phyloP scores from a whole-genome alignment of 2,113 vertebrate species.

The Rafetus swinhoei region DNA sequence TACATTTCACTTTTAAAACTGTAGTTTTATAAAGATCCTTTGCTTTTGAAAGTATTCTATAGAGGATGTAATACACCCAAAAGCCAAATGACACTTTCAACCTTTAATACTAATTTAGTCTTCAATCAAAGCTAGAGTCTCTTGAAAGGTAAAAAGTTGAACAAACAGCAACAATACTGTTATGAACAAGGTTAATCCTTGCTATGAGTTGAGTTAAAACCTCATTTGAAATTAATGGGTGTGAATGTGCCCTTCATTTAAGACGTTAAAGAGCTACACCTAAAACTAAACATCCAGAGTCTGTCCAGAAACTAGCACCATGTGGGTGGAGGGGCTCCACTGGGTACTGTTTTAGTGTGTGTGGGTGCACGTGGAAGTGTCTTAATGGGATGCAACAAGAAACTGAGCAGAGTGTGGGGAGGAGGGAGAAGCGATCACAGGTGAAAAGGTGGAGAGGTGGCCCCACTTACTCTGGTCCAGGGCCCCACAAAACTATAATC shows the following conservation, averaged over 20 bases:
- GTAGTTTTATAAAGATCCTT: not conserved
- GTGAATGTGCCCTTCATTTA: not conserved
- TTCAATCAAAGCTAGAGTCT: not conserved
- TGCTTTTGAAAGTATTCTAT: not conserved
- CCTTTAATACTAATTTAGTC: not conserved
- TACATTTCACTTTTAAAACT: not conserved
- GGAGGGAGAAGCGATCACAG: too few species aligned
- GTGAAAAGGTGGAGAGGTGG: too few species aligned
- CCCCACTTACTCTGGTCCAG: too few species aligned
- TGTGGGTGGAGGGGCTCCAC: not conserved
- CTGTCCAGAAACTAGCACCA: not conserved
- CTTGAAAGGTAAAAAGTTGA: not conserved
- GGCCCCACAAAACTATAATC: too few species aligned
- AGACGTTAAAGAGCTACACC: not conserved
- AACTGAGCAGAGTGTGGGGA: rapidly evolving
- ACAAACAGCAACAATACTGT: not conserved
- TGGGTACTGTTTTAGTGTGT: not conserved
- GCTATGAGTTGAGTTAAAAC: not conserved
- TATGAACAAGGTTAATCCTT: not conserved
- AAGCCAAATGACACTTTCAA: not conserved
- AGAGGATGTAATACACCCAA: not conserved
- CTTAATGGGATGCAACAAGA: not conserved
- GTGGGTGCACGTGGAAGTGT: not conserved
- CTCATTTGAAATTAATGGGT: not conserved
- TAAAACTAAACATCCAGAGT: not conserved